Evolutionary conservation across 2,888 invertebrate genomes (phyloP), one percentile per base, ranked within the genome.

Genomic region (Zygothrica quintamaculata): DNA sequence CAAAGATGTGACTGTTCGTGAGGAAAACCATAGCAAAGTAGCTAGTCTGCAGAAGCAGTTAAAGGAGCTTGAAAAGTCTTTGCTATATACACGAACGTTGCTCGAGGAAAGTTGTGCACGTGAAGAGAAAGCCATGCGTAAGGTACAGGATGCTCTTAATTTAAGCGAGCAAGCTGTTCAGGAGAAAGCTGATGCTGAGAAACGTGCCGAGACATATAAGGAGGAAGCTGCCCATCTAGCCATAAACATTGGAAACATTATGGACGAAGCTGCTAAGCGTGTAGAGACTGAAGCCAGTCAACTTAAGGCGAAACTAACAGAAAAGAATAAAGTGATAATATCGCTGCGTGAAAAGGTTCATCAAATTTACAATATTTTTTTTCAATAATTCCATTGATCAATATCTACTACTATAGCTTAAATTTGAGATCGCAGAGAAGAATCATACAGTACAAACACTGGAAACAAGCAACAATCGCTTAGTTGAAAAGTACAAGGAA

Each of bases 221-320:
- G 94, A 92, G 57, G 94, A 95, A 90, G 88, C 93, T 26, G 78
- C 89, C 5, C 90, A 92, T 66, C 78, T 94, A 18, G 93, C 93
- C 37, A 90, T 92, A 43, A 91, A 90, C 0, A 90, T 94, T 48
- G 90, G 92, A 0, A 92, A 91, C 47, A 90, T 93, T 0, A 92
- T 93, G 86, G 92, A 92, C 33, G 93, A 94, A 46, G 92, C 93
- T 0, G 93, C 93, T 61, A 85, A 90, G 0, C 92, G 92, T 64
- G 92, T 93, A 33, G 93, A 93, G 74, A 91, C 85, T n/a, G 94
- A 95, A 88, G 90, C 94, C 44, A 92, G 92, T 3, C 91, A 92
- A 47, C 88, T 93, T 0, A 94, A 92, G 82, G 91, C 92, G 1
- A 92, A 92, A 66, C 93, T 93, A 73, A 92, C 93, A 22, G 93